These are phyloP conservation scores for Morinoia aosen DNA, from an alignment of 2,888 invertebrate genomes.

Conservation along the genomic window DNA sequence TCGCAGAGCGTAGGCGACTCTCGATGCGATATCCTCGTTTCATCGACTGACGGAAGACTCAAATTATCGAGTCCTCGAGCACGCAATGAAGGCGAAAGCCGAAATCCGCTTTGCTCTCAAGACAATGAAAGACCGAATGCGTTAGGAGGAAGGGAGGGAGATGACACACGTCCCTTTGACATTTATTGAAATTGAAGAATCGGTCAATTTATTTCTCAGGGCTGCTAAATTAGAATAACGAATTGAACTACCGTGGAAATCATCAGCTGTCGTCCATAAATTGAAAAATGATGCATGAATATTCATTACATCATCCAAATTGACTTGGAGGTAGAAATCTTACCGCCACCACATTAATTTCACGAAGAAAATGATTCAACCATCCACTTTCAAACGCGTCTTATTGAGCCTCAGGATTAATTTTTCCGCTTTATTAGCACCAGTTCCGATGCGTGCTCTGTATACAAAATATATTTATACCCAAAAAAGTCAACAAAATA, in stretches of 20 bases:
- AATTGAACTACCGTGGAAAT: too few relatives aligned
- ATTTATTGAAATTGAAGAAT: too few relatives aligned
- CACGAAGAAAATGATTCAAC: too few relatives aligned
- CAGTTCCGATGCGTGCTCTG: background rate
- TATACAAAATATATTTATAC: background rate
- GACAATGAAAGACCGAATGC: background rate
- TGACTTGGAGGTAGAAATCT: background rate
- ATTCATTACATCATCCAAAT: background rate
- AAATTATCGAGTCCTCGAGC: background rate
- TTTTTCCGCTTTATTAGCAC: background rate
- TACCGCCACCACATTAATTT: too few relatives aligned
- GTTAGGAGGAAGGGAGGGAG: background rate
- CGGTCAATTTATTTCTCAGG: too few relatives aligned
- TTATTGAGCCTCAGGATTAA: background rate
- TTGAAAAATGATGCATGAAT: too few relatives aligned
- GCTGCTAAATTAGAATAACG: too few relatives aligned
- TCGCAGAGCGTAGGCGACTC: background rate
- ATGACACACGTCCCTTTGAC: too few relatives aligned
- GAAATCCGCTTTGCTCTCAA: background rate
- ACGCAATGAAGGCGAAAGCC: background rate
- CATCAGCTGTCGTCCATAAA: too few relatives aligned
- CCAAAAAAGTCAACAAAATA: background rate
- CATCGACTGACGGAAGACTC: background rate
- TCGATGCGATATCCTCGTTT: background rate
- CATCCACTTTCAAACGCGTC: background rate